Evolutionary conservation across 2,888 invertebrate species (phyloP).

Genomic region (Leptarthrus brevirostris): DNA sequence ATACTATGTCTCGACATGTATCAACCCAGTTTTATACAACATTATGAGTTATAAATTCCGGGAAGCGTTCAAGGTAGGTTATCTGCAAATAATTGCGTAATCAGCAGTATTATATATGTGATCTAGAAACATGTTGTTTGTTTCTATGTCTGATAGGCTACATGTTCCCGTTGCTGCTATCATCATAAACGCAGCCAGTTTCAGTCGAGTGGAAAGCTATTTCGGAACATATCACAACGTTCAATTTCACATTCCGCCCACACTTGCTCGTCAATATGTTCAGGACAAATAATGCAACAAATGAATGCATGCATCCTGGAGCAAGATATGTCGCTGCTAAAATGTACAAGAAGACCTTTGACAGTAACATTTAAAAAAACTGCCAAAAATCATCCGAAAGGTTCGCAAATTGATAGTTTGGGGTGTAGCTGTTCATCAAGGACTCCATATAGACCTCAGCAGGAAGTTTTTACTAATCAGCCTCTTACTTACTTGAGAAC

Average conservation of each 20-base stretch:
- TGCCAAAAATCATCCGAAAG: not conserved
- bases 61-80: slow-evolving; percentile 83
- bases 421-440: not conserved
- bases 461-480: not conserved
- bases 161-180: slow-evolving; percentile 48
- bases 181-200: slow-evolving; percentile 9
- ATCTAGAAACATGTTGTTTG: slow-evolving; percentile 55
- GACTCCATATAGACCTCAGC: not conserved
- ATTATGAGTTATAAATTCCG: slow-evolving; percentile 91
- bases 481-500: not conserved
- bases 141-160: slow-evolving; percentile 51
- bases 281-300: slow-evolving; percentile 46
- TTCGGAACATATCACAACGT: slow-evolving; percentile 51
- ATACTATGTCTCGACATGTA: slow-evolving; percentile 87
- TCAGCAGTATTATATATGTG: slow-evolving; percentile 51
- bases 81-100: slow-evolving; percentile 14
- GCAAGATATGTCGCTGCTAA: slow-evolving; percentile 50
- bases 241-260: slow-evolving; percentile 51
- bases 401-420: not conserved
- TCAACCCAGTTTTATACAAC: slow-evolving; percentile 89
- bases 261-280: slow-evolving; percentile 52
- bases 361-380: slow-evolving; percentile 52
- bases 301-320: slow-evolving; percentile 43
- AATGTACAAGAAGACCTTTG: slow-evolving; percentile 49
- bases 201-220: slow-evolving; percentile 29